These are phyloP conservation scores for Anthoscopus minutus DNA, from an alignment of 2,113 vertebrate species.

Conservation along the genomic window DNA sequence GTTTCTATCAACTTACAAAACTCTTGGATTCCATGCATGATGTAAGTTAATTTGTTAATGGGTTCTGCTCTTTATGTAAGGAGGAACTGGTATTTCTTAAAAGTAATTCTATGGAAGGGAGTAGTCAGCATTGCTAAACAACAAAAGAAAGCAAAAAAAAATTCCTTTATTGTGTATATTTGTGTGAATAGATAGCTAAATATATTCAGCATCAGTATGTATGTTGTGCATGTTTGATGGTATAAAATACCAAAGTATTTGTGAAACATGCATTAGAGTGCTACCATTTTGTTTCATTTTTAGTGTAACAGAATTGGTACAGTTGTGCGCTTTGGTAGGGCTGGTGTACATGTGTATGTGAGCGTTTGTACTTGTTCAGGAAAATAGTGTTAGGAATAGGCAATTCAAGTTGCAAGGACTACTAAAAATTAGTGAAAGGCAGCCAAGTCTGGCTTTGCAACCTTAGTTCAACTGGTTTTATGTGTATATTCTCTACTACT, in stretches of 20 bases:
- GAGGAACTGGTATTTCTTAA: background rate
- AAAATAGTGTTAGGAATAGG: background rate
- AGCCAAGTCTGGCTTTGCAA: background rate
- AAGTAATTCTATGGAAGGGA: background rate
- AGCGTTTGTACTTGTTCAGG: background rate
- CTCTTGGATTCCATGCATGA: slow-evolving; percentile 95
- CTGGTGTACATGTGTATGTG: fast-evolving
- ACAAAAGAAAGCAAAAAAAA: background rate
- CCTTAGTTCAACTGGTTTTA: background rate
- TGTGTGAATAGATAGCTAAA: background rate
- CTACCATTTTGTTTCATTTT: background rate
- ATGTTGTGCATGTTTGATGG: background rate
- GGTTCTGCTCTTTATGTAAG: background rate
- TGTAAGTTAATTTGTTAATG: slow-evolving; percentile 69
- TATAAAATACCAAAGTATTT: background rate
- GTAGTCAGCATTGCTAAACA: background rate
- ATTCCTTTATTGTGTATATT: background rate
- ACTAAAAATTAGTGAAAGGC: background rate
- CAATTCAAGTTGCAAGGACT: background rate
- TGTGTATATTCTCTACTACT: background rate
- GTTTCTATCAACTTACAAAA: slow-evolving; percentile 95
- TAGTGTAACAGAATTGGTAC: background rate
- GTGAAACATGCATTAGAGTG: background rate
- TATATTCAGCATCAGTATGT: background rate
- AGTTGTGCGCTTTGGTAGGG: background rate